phyloP scores from a whole-genome alignment of 2,113 vertebrate genomes.

The Benitochromis conjunctus region DNA sequence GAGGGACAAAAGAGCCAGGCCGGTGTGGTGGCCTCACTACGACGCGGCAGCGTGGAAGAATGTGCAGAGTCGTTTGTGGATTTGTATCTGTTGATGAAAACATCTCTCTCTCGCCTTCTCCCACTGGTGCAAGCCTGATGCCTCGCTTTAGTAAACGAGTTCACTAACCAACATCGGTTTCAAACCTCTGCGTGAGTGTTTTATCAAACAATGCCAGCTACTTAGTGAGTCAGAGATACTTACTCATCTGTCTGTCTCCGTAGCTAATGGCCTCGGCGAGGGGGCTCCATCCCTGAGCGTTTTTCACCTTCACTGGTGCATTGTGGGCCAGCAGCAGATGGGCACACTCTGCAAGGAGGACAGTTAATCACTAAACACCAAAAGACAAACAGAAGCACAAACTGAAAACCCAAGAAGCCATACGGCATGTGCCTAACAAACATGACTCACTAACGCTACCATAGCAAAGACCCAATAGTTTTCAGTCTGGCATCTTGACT shows the following conservation, averaged over 20 bases:
- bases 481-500: not conserved
- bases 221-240: slow-evolving; percentile 45
- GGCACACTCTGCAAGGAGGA: slow-evolving; percentile 85
- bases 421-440: not conserved
- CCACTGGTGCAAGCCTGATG: not conserved
- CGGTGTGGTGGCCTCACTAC: not conserved
- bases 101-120: not conserved
- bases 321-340: slow-evolving; percentile 98
- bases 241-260: slow-evolving; percentile 99
- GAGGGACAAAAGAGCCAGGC: slow-evolving; percentile 27
- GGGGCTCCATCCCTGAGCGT: slow-evolving; percentile 99
- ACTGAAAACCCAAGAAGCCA: not conserved
- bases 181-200: not conserved
- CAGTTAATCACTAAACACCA: not conserved
- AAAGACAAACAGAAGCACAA: not conserved
- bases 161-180: not conserved
- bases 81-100: not conserved
- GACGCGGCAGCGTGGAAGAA: slow-evolving; percentile 23
- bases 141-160: not conserved
- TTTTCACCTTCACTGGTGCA: slow-evolving; percentile 99
- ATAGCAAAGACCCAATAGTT: not conserved
- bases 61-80: slow-evolving; percentile 6
- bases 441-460: not conserved
- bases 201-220: not conserved
- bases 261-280: slow-evolving; percentile 99